A percentile compares a stretch with the other conserved stretches of the same genome.
phyloP scores from a whole-genome alignment of 2,113 vertebrate genomes.

The Rhynchomys soricoides region DNA sequence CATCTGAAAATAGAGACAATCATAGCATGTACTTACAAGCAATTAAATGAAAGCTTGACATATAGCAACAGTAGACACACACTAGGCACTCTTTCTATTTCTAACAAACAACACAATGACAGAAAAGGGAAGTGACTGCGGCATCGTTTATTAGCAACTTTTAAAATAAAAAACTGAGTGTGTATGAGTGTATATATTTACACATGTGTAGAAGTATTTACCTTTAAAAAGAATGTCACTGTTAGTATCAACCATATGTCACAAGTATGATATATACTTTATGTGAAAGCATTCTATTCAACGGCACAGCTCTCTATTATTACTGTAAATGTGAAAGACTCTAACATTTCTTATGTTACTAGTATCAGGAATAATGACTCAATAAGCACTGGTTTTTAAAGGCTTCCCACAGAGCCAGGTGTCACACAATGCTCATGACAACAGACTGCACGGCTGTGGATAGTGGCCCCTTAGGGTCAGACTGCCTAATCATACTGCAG shows the following conservation, averaged over 20 bases:
- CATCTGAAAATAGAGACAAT: slow-evolving; percentile 76
- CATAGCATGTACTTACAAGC: slow-evolving; percentile 58
- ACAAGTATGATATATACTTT: slow-evolving; percentile 53
- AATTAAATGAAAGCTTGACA: slow-evolving; percentile 54
- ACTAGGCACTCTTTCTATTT: slow-evolving; percentile 26
- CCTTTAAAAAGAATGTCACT: slow-evolving; percentile 48
- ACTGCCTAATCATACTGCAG: not conserved
- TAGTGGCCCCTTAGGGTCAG: not conserved
- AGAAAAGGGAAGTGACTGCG: not conserved
- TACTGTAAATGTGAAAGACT: slow-evolving; percentile 33
- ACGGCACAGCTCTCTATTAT: slow-evolving; percentile 37
- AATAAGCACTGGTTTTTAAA: slow-evolving; percentile 50
- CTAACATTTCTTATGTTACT: slow-evolving; percentile 10
- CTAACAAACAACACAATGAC: slow-evolving; percentile 43
- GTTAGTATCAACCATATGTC: slow-evolving; percentile 49
- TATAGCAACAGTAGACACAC: slow-evolving; percentile 16
- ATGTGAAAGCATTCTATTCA: slow-evolving; percentile 30
- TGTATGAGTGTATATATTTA: not conserved
- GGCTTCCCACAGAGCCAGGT: not conserved
- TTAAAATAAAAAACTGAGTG: slow-evolving; percentile 37
- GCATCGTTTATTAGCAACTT: not conserved
- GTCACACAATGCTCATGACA: not conserved
- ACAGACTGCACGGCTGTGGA: not conserved
- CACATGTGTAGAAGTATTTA: not conserved
- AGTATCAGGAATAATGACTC: not conserved